Conservation (phyloP, 2,888 invertebrate genomes). For the Muschampia plurimacula region DNA sequence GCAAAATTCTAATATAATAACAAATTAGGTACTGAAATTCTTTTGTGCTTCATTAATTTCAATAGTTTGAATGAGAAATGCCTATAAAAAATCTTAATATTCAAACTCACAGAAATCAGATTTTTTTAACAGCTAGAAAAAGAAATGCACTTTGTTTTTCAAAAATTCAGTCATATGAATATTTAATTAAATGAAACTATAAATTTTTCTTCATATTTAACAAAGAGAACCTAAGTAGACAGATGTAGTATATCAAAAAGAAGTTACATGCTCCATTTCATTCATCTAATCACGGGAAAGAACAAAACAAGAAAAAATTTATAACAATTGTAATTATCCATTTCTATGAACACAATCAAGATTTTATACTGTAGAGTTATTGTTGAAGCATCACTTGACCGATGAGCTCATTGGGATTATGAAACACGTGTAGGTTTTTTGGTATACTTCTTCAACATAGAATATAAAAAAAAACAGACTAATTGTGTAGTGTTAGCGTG, state of each 20-base stretch:
- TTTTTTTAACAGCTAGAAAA: too few relatives aligned
- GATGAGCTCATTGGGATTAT: neutral
- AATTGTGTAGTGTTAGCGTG: neutral
- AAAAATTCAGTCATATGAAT: too few relatives aligned
- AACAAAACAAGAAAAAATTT: slow-evolving; percentile 16
- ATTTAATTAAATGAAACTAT: too few relatives aligned
- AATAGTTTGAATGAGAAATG: too few relatives aligned
- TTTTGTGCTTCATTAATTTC: too few relatives aligned
- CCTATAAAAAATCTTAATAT: too few relatives aligned
- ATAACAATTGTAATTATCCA: slow-evolving; percentile 24
- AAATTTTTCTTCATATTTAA: too few relatives aligned
- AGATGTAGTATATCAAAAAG: neutral
- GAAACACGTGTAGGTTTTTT: neutral
- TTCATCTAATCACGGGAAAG: slow-evolving; percentile 25
- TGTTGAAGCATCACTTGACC: neutral
- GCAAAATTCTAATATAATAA: neutral
- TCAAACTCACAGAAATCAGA: too few relatives aligned
- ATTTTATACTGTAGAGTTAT: slow-evolving; percentile 5
- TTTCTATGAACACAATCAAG: slow-evolving; percentile 30
- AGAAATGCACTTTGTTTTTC: too few relatives aligned
- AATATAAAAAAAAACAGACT: neutral
- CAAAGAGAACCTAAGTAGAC: too few relatives aligned
- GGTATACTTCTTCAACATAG: neutral
- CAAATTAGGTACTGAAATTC: too few relatives aligned
- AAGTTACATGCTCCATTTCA: neutral